A percentile compares a stretch with the other conserved stretches of the same genome.
phyloP scores from a whole-genome alignment of 2,888 invertebrate species.

The Acleris sparsana region DNA sequence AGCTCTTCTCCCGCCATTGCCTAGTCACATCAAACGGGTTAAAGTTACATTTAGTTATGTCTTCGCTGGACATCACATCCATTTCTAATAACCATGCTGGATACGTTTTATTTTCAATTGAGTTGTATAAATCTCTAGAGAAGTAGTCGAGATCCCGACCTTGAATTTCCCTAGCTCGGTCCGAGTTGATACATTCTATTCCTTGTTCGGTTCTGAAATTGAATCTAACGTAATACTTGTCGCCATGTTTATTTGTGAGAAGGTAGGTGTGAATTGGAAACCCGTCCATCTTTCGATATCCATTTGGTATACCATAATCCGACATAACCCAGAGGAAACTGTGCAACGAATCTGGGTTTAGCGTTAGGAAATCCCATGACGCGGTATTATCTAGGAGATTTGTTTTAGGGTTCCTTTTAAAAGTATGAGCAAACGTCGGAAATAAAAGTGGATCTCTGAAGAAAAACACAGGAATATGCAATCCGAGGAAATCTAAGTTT shows the following conservation, averaged over 20 bases:
- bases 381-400: conserved; percentile 57
- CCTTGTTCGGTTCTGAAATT: conserved; percentile 94
- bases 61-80: conserved; percentile 66
- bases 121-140: conserved; percentile 91
- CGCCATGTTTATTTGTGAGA: conserved; percentile 87
- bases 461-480: conserved; percentile 83
- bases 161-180: conserved; percentile 85
- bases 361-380: conserved; percentile 79
- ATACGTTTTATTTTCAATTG: conserved; percentile 86
- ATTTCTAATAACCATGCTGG: conserved; percentile 73
- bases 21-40: conserved; percentile 77
- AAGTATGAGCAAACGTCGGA: conserved; percentile 78
- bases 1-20: conserved; percentile 70
- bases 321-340: conserved; percentile 89
- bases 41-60: conserved; percentile 61
- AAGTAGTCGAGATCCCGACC: conserved; percentile 91
- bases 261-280: conserved; percentile 96
- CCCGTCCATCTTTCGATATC: conserved; percentile 93
- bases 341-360: conserved; percentile 87
- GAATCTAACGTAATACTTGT: conserved; percentile 91
- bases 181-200: conserved; percentile 87
- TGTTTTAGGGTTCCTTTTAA: conserved; percentile 82
- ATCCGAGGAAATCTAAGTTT: conserved; percentile 59
- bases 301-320: conserved; percentile 94
- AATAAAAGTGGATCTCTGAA: conserved; percentile 81